Evolutionary conservation across 1,140 invertebrate genomes (phyloP).

Genomic region (Parasteatoda tepidariorum): DNA sequence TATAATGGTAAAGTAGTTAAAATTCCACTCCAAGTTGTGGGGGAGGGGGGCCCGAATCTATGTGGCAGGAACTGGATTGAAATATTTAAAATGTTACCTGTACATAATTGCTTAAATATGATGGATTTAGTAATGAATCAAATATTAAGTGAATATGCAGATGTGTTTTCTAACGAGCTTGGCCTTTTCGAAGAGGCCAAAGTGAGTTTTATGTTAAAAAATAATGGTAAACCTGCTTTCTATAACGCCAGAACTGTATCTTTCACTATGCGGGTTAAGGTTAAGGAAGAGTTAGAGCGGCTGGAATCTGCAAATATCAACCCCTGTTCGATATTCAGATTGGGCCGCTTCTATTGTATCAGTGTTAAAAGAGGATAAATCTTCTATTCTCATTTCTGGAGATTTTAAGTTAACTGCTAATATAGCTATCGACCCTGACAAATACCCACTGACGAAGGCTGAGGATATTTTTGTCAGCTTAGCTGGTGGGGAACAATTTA

Average conservation of each 20-base stretch:
- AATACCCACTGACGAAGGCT: slow-evolving; percentile 63
- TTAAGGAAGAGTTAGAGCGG: slow-evolving; percentile 67
- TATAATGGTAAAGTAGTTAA: neutral
- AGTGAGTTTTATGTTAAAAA: neutral
- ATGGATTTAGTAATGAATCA: neutral
- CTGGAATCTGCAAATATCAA: slow-evolving; percentile 67
- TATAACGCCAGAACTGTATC: slow-evolving; percentile 65
- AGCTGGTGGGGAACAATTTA: slow-evolving; percentile 62
- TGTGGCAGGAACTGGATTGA: slow-evolving; percentile 12
- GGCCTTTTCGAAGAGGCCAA: neutral
- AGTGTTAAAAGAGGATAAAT: slow-evolving; percentile 69
- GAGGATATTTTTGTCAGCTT: slow-evolving; percentile 58
- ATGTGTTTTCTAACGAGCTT: neutral
- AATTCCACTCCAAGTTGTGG: neutral
- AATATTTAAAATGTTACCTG: neutral
- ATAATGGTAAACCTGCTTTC: neutral
- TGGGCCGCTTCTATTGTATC: slow-evolving; percentile 72
- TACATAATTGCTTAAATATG: neutral
- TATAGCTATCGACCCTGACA: slow-evolving; percentile 54
- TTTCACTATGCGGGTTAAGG: slow-evolving; percentile 66
- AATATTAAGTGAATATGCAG: neutral
- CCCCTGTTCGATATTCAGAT: slow-evolving; percentile 67
- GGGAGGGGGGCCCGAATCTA: neutral
- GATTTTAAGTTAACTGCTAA: slow-evolving; percentile 69
- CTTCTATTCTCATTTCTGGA: slow-evolving; percentile 68